Conservation (phyloP, 2,797 vertebrate genomes). For the Dermochelys coriacea region DNA sequence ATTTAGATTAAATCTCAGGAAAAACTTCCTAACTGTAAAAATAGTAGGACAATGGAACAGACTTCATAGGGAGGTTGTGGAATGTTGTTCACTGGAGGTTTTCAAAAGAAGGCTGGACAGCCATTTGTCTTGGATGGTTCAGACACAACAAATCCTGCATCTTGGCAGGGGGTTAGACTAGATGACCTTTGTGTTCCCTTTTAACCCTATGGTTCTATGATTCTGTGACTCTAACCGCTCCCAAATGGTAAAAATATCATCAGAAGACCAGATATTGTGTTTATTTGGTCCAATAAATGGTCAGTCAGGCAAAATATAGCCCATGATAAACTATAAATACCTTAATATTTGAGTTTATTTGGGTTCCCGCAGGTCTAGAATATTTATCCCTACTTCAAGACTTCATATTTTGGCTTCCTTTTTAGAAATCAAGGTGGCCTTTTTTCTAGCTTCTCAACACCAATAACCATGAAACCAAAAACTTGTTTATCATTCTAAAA, state of each 20-base stretch:
- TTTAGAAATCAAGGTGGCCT: not conserved
- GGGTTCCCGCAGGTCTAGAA: not conserved
- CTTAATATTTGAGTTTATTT: not conserved
- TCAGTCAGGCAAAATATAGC: not conserved
- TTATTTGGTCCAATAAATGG: not conserved
- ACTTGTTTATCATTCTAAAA: not conserved
- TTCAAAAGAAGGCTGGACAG: not conserved
- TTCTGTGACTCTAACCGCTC: not conserved
- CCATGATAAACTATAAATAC: not conserved
- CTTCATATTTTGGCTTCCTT: not conserved
- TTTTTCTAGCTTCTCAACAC: not conserved
- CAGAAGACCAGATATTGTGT: not conserved
- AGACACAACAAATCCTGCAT: not conserved
- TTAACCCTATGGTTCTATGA: not conserved
- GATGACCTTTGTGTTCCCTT: not conserved
- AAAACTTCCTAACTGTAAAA: not conserved
- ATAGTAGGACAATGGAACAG: not conserved
- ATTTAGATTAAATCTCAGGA: not conserved
- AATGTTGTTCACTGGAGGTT: not conserved
- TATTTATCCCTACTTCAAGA: no score
- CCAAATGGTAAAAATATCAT: not conserved
- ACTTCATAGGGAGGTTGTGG: not conserved
- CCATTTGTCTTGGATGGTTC: not conserved
- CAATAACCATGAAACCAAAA: conserved; percentile 4
- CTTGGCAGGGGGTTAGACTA: not conserved